phyloP scores from a whole-genome alignment of 2,888 invertebrate species.

The Lacanobia wlatinum region DNA sequence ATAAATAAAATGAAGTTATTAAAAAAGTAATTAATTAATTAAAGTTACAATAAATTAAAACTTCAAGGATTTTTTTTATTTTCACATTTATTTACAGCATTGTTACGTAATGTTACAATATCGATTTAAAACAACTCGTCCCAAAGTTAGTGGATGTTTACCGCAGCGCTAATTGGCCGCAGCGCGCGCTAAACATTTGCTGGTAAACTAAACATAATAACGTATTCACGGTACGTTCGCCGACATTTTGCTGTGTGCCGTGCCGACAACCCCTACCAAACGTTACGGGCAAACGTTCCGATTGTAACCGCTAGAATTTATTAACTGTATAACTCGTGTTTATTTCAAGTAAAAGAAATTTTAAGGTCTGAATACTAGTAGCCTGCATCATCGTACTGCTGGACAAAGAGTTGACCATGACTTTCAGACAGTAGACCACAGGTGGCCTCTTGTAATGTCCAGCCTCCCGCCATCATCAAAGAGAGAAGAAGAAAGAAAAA shows the following conservation, averaged over 20 bases:
- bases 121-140: slow-evolving; percentile 28
- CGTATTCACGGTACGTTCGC: slow-evolving; percentile 74
- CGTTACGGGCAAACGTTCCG: slow-evolving; percentile 4
- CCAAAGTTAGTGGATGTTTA: slow-evolving; percentile 58
- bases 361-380: not conserved
- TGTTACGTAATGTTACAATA: not conserved
- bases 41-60: too few relatives aligned
- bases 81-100: too few relatives aligned
- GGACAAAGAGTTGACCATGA: not conserved
- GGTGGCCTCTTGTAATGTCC: too few relatives aligned
- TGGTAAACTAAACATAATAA: slow-evolving; percentile 73
- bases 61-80: too few relatives aligned
- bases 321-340: slow-evolving; percentile 17
- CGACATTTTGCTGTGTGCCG: slow-evolving; percentile 63
- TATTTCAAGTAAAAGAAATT: not conserved
- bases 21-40: too few relatives aligned
- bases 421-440: not conserved
- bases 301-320: not conserved
- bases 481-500: too few relatives aligned
- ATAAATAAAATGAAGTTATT: too few relatives aligned
- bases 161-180: slow-evolving; percentile 70
- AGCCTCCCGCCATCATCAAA: too few relatives aligned
- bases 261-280: slow-evolving; percentile 52
- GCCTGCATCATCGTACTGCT: not conserved
- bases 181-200: slow-evolving; percentile 76